phyloP scores from a whole-genome alignment of 2,113 vertebrate species.

The Dipodomys stephensi region DNA sequence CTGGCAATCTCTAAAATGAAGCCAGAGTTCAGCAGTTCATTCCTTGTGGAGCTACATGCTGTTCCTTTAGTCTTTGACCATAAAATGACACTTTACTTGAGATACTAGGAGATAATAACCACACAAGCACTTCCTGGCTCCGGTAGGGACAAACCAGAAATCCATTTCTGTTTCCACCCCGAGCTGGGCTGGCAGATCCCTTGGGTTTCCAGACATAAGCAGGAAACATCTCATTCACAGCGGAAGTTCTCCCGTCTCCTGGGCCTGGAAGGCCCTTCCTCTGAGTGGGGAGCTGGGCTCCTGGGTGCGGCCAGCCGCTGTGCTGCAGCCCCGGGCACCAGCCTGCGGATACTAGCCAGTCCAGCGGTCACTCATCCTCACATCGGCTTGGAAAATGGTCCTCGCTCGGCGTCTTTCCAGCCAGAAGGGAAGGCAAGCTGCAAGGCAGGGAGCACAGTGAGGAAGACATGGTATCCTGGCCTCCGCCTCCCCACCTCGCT shows the following conservation, averaged over 20 bases:
- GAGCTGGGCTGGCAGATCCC: accelerated
- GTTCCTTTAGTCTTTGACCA: not conserved
- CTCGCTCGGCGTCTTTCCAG: too few species aligned
- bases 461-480: accelerated
- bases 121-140: not conserved
- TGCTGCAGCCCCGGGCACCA: too few species aligned
- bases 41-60: not conserved
- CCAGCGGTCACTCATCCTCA: too few species aligned
- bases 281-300: not conserved
- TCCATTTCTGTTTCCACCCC: not conserved
- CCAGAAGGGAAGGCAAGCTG: not conserved
- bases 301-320: accelerated
- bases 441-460: accelerated
- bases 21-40: not conserved
- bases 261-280: not conserved
- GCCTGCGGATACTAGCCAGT: too few species aligned
- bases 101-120: not conserved
- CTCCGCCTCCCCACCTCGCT: not conserved
- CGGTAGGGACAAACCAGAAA: not conserved
- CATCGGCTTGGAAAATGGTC: too few species aligned
- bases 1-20: not conserved
- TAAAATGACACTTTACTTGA: not conserved
- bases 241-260: not conserved
- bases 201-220: not conserved
- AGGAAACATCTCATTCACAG: not conserved